These are phyloP conservation scores for Sitobion miscanthi DNA, from an alignment of 1,140 invertebrate genomes.

Conservation along the genomic window DNA sequence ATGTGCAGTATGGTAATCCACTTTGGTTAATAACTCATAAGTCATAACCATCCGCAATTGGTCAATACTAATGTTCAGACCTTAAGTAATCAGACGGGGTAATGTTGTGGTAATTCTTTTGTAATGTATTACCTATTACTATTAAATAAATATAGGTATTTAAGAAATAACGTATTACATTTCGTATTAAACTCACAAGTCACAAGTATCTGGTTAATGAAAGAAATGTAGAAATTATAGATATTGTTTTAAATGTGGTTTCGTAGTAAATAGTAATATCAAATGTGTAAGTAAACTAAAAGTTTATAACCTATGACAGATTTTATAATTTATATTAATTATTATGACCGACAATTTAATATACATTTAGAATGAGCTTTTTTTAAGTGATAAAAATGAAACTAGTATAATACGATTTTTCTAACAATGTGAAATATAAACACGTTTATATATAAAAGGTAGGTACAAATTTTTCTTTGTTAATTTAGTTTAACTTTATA, in stretches of 20 bases:
- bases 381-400: not conserved
- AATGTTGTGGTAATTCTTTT: slow-evolving; percentile 33
- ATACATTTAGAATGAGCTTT: not conserved
- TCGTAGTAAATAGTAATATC: not conserved
- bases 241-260: not conserved
- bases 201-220: not conserved
- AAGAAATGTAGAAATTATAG: not conserved
- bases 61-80: slow-evolving; percentile 47
- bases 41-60: slow-evolving; percentile 48
- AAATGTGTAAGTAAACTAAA: not conserved
- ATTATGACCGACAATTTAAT: not conserved
- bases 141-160: not conserved
- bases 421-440: not conserved
- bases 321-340: slow-evolving; percentile 26
- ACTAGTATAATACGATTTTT: not conserved
- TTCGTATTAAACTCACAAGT: not conserved
- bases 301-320: slow-evolving; percentile 11
- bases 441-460: not conserved
- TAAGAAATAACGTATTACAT: slow-evolving; percentile 1
- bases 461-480: not conserved
- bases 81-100: slow-evolving; percentile 34
- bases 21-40: slow-evolving; percentile 55
- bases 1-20: slow-evolving; percentile 51
- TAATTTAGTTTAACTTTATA: not conserved
- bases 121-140: not conserved